A percentile compares a stretch with the other conserved stretches of the same genome.
These are phyloP conservation scores for Heliangelus exortis DNA, from an alignment of 2,797 vertebrate genomes.

Conservation along the genomic window DNA sequence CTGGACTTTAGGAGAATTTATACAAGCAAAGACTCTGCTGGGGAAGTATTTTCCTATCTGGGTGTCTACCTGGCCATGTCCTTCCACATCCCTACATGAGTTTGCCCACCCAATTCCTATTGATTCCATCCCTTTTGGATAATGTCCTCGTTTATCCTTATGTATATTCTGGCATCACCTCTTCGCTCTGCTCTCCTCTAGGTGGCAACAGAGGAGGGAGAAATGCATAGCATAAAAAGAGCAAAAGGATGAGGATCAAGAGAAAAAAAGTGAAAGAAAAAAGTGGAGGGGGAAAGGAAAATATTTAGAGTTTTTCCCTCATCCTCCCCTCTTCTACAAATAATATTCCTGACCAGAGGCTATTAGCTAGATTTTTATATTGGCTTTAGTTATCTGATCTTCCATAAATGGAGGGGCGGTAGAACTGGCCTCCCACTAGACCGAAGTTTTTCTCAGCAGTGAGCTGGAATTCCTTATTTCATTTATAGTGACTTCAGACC, in stretches of 20 bases:
- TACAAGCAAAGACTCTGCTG: not conserved
- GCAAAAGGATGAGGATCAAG: not conserved
- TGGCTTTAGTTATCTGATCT: not conserved
- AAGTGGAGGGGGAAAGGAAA: not conserved
- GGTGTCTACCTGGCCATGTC: not conserved
- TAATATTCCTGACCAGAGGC: not conserved
- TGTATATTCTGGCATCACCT: not conserved
- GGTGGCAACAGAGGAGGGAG: slow-evolving; percentile 45
- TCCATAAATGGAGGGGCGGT: not conserved
- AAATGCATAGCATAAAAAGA: not conserved
- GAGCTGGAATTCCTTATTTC: not conserved
- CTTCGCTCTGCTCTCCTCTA: not conserved
- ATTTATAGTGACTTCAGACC: not conserved
- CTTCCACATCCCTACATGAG: not conserved
- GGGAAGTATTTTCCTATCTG: not conserved
- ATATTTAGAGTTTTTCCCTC: not conserved
- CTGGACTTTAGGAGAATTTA: not conserved
- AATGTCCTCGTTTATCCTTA: not conserved
- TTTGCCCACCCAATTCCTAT: rapidly evolving
- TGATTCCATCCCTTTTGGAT: not conserved
- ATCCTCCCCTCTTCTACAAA: not conserved
- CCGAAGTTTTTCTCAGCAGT: not conserved
- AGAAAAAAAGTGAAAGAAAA: not conserved
- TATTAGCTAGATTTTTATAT: not conserved
- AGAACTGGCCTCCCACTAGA: not conserved